Evolutionary conservation across 1,140 invertebrate genomes (phyloP).

Genomic region (Dendroctonus ponderosae): DNA sequence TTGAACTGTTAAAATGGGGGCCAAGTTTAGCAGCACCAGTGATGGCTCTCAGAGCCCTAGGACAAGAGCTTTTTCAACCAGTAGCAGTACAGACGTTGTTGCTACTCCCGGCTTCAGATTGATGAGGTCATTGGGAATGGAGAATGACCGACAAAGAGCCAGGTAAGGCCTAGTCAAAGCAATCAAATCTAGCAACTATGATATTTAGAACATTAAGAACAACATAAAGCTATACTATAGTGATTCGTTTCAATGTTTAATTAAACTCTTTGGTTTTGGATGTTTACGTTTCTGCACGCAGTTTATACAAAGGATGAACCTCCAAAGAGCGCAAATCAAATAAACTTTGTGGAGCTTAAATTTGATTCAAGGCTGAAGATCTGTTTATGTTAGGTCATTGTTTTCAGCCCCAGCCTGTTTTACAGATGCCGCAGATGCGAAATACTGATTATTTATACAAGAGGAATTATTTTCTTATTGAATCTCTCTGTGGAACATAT

Average conservation of each 20-base stretch:
- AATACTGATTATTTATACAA: too few species aligned
- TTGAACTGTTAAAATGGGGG: constrained; percentile 62
- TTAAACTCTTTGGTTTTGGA: too few species aligned
- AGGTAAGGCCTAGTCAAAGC: constrained; percentile 49
- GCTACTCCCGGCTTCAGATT: constrained; percentile 69
- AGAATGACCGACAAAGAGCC: constrained; percentile 71
- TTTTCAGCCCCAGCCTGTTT: background rate
- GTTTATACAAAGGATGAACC: constrained; percentile 4
- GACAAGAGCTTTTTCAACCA: constrained; percentile 74
- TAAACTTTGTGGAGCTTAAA: constrained; percentile 1
- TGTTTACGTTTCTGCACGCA: too few species aligned
- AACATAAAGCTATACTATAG: too few species aligned
- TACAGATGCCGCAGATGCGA: background rate
- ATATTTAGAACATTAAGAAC: too few species aligned
- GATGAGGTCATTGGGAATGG: constrained; percentile 68
- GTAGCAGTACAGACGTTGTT: constrained; percentile 68
- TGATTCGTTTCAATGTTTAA: too few species aligned
- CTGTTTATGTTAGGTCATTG: constrained; percentile 9
- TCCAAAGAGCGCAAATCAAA: background rate
- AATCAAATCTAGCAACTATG: too few species aligned
- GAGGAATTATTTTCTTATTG: too few species aligned
- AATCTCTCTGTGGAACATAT: too few species aligned
- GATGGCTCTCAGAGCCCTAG: constrained; percentile 66
- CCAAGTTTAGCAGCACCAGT: constrained; percentile 77
- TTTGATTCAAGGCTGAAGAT: constrained; percentile 8